Percentiles rank a stretch among this genome's conserved stretches.
These are phyloP conservation scores for Hozukius guyotensis DNA, from an alignment of 2,797 vertebrate species.

Conservation along the genomic window DNA sequence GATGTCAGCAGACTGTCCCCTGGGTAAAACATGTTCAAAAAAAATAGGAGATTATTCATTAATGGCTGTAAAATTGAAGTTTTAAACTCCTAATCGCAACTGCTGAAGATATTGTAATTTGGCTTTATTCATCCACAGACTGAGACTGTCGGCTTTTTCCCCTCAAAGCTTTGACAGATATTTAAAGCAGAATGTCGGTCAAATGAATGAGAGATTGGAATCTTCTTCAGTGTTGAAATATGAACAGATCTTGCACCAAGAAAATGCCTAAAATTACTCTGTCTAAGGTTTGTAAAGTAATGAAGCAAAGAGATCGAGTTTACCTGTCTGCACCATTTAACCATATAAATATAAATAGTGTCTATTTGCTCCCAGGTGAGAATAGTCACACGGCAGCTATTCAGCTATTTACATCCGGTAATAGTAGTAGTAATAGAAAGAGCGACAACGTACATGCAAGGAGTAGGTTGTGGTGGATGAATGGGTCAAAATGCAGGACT, in stretches of 20 bases:
- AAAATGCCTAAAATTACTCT: not conserved
- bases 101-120: not conserved
- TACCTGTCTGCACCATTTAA: not conserved
- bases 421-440: too few relatives aligned
- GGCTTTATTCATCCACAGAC: not conserved
- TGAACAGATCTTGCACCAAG: not conserved
- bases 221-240: not conserved
- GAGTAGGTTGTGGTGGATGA: too few relatives aligned
- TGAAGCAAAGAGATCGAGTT: not conserved
- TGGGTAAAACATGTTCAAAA: not conserved
- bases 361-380: too few relatives aligned
- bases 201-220: not conserved
- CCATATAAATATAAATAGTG: not conserved
- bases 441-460: too few relatives aligned
- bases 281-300: not conserved
- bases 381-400: too few relatives aligned
- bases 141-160: not conserved
- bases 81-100: not conserved
- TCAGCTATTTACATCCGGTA: too few relatives aligned
- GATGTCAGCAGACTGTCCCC: conserved; percentile 10
- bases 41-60: not conserved
- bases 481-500: too few relatives aligned
- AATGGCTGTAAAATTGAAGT: not conserved
- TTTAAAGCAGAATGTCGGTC: not conserved
- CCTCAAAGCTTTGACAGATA: not conserved